Conservation (phyloP, 2,797 vertebrate genomes). For the Gila robusta region DNA sequence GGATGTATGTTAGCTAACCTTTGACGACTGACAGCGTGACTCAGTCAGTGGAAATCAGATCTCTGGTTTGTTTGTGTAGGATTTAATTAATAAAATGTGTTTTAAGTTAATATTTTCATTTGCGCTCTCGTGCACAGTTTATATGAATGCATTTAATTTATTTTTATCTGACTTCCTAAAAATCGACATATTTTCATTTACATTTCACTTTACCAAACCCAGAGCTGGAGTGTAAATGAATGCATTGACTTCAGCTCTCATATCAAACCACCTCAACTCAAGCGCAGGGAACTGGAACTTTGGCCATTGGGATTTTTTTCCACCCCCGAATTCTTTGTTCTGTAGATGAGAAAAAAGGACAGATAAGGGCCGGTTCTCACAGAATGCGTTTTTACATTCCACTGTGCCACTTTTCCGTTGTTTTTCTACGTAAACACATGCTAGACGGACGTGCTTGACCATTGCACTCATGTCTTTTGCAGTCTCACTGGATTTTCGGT, state of each 20-base stretch:
- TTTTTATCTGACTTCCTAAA: background rate
- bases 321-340: constrained; percentile 15
- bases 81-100: constrained; percentile 16
- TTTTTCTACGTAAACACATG: background rate
- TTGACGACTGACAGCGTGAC: background rate
- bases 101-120: background rate
- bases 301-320: constrained; percentile 19
- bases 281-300: constrained; percentile 33
- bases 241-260: background rate
- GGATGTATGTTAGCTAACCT: background rate
- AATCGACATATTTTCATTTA: background rate
- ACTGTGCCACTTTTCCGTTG: background rate
- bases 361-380: background rate
- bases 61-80: background rate
- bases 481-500: too few relatives aligned
- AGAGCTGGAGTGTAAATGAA: constrained; percentile 2
- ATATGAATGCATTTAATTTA: background rate
- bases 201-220: background rate
- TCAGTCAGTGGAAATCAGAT: background rate
- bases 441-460: background rate
- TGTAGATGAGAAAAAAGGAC: background rate
- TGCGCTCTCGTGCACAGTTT: background rate
- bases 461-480: too few relatives aligned
- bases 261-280: background rate
- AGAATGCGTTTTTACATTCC: background rate